phyloP scores from a whole-genome alignment of 2,888 invertebrate genomes.

The Agrochola macilenta region DNA sequence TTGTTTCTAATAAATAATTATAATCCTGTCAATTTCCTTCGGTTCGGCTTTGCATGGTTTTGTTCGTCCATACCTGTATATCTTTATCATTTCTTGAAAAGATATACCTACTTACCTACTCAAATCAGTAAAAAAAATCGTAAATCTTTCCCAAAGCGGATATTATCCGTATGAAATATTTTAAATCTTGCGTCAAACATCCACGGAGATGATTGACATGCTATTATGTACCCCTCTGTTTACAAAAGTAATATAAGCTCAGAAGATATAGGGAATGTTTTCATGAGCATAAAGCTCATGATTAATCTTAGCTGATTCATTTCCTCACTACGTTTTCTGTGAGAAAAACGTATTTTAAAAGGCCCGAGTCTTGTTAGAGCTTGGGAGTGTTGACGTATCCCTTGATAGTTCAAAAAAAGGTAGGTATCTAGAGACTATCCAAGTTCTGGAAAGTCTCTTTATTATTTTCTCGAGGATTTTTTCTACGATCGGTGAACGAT shows the following conservation, averaged over 20 bases:
- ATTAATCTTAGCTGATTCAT: conserved; percentile 28
- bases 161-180: conserved; percentile 39
- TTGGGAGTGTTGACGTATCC: not conserved
- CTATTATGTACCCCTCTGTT: conserved; percentile 38
- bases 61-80: not conserved
- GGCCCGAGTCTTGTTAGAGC: not conserved
- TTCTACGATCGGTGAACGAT: too few species aligned
- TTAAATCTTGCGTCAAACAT: conserved; percentile 43
- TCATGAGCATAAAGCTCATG: not conserved
- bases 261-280: conserved; percentile 22
- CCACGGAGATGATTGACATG: conserved; percentile 45
- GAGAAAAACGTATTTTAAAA: not conserved
- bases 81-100: not conserved
- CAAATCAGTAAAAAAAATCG: not conserved
- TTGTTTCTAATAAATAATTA: too few species aligned
- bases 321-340: not conserved
- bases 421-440: not conserved
- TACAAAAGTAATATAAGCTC: conserved; percentile 20
- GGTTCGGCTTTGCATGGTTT: too few species aligned
- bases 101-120: not conserved
- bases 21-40: too few species aligned
- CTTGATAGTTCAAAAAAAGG: not conserved
- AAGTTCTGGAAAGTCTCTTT: not conserved
- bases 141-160: conserved; percentile 28
- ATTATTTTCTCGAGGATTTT: not conserved